Base-by-base conservation (phyloP, 2,797 vertebrate species). In the Coracias cyanogaster region DNA sequence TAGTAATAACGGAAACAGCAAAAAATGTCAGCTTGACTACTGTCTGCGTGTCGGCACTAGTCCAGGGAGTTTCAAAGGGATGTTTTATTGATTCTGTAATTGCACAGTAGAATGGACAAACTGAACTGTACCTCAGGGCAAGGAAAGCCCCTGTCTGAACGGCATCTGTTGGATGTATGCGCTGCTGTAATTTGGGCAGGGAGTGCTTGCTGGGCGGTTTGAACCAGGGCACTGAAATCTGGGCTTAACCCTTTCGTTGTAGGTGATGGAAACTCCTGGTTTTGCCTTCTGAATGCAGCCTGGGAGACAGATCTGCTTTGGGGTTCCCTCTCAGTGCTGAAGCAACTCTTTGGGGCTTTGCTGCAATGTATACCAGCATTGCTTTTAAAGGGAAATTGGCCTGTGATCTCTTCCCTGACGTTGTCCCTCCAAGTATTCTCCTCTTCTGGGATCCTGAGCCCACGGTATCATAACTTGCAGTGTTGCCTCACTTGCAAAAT, bases 21-120 rank as follows among this genome's bases (percentile, higher is more conserved):
- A 93, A 69, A 95, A 96, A 97, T 77, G 97, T 97, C 97, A 97
- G 96, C 97, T 80, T 95, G 95, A 98, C 98, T 98, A 96, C 98
- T 97, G 96, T 97, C 91, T 97, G 98, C 98, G 35, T 98, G 98
- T 98, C 94, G 94, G 98, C 98, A 98, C 98, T 98, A 97, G 98
- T 98, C 98, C 96, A 96, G 98, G 98, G 97, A 98, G 97, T 99
- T 99, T 98, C 98, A 99, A 98, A 99, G 98, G 97, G 98, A 98
- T 98, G 97, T 98, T 99, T 99, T 98, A 99, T 98, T 98, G 98
- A 97, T 98, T 98, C 97, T 98, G 98, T 98, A 98, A 98, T 98
- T 97, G 98, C 97, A 95, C 96, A 96, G 98, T 97, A 97, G 97
- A 97, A 98, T 97, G 98, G 98, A 98, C 98, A 97, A 95, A 98